These are phyloP conservation scores for Atrichornis clamosus DNA, from an alignment of 2,113 vertebrate genomes.

Conservation along the genomic window DNA sequence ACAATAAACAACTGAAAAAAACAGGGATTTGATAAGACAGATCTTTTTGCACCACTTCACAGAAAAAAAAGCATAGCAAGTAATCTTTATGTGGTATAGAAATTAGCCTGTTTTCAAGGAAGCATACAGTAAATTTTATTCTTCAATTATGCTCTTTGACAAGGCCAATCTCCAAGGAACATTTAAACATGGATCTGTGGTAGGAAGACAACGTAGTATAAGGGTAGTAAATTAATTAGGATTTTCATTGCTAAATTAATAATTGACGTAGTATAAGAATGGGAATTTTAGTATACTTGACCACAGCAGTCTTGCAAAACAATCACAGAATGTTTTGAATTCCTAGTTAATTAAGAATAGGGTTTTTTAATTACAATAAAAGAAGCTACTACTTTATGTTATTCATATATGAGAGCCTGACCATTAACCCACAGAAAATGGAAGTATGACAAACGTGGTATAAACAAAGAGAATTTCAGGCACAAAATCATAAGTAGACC, in stretches of 20 bases:
- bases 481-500: background rate
- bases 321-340: background rate
- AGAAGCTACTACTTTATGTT: background rate
- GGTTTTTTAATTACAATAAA: background rate
- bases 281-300: background rate
- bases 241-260: background rate
- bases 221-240: background rate
- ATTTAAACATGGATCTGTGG: background rate
- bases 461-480: background rate
- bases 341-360: background rate
- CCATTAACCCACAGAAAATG: background rate
- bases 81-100: background rate
- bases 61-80: background rate
- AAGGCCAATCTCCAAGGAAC: background rate
- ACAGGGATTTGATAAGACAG: background rate
- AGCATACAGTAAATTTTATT: background rate
- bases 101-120: background rate
- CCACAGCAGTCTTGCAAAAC: background rate
- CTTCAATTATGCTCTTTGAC: background rate
- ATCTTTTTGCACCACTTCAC: background rate
- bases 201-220: background rate
- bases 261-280: background rate
- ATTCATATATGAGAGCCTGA: background rate
- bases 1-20: rapidly evolving
- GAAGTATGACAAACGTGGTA: background rate